A percentile compares a stretch with the other conserved stretches of the same genome.
Evolutionary conservation across 2,797 vertebrate species (phyloP).

Genomic region (Lepilemur ruficaudatus): DNA sequence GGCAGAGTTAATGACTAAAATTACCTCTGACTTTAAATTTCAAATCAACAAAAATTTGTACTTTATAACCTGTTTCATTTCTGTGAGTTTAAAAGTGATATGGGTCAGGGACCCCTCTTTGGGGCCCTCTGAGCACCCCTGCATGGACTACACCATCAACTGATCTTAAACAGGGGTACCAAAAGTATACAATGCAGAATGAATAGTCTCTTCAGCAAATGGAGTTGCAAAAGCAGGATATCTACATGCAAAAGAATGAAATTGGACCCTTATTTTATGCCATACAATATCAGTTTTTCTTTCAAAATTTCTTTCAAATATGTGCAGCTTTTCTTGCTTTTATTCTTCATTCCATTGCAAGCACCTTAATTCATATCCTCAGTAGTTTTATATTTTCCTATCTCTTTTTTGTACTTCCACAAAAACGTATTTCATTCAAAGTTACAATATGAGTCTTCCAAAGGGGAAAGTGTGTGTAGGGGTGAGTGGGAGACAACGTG

Average conservation of each 20-base stretch:
- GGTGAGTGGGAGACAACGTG: too few species aligned
- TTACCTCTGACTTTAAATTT: not conserved
- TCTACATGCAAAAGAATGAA: not conserved
- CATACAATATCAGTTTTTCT: not conserved
- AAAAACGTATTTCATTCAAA: not conserved
- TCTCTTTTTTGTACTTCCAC: not conserved
- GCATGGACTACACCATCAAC: not conserved
- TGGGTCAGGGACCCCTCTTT: too few species aligned
- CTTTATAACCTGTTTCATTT: not conserved
- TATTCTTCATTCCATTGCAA: not conserved
- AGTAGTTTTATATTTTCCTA: not conserved
- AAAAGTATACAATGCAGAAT: not conserved
- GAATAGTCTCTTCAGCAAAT: not conserved
- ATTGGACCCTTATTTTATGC: not conserved
- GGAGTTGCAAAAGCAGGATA: not conserved
- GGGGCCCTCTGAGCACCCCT: too few species aligned
- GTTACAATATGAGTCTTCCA: not conserved
- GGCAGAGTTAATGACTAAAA: not conserved
- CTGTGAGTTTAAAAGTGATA: not conserved
- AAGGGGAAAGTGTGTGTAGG: not conserved
- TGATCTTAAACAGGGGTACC: not conserved
- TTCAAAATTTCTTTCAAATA: not conserved
- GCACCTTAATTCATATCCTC: not conserved
- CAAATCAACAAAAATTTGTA: not conserved
- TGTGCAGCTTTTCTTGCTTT: not conserved